Percentiles rank a stretch among this genome's conserved stretches.
Conservation (phyloP, 2,888 invertebrate genomes). For the Pseudoips prasinana region DNA sequence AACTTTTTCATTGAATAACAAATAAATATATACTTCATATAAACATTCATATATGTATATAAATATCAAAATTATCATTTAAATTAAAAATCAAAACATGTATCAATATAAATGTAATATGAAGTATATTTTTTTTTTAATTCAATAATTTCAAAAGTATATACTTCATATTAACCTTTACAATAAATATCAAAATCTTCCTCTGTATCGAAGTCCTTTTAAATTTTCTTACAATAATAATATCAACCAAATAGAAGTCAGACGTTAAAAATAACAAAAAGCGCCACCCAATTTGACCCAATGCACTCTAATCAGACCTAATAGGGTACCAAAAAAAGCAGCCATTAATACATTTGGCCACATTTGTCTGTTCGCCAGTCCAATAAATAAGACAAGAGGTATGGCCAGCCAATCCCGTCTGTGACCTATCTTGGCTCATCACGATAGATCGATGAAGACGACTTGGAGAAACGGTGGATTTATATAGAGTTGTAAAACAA, state of each 20-base stretch:
- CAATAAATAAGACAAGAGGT: slow-evolving; percentile 75
- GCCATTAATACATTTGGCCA: slow-evolving; percentile 63
- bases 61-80: too few species aligned
- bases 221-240: too few species aligned
- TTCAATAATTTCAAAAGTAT: too few species aligned
- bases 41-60: too few species aligned
- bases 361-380: slow-evolving; percentile 73
- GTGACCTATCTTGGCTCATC: slow-evolving; percentile 74
- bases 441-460: slow-evolving; percentile 66
- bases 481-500: slow-evolving; percentile 37
- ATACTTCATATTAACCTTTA: too few species aligned
- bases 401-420: slow-evolving; percentile 68
- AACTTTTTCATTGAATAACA: too few species aligned
- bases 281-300: slow-evolving; percentile 17
- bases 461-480: slow-evolving; percentile 30
- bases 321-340: slow-evolving; percentile 57
- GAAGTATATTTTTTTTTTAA: too few species aligned
- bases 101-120: too few species aligned
- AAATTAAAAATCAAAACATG: too few species aligned
- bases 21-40: too few species aligned
- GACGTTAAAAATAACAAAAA: slow-evolving; percentile 12
- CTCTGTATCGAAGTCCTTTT: too few species aligned
- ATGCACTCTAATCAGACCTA: slow-evolving; percentile 59
- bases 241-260: neutral
- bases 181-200: too few species aligned